Conservation (phyloP, 2,888 invertebrate species). For the Synergus japonicus region DNA sequence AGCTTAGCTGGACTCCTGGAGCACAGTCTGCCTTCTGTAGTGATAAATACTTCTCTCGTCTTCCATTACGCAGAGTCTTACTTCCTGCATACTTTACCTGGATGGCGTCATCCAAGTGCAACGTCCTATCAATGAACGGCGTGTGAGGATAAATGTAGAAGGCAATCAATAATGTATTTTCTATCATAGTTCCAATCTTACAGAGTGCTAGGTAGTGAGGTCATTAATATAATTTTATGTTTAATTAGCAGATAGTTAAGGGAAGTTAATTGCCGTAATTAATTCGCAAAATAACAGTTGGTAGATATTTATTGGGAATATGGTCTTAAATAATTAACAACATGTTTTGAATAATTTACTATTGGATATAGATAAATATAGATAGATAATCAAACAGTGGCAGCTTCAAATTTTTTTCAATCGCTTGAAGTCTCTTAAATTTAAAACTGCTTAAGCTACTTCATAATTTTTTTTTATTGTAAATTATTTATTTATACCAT, state of each 20-base stretch:
- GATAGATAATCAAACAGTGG: no score
- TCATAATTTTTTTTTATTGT: no score
- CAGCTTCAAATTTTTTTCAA: no score
- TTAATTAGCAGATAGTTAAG: slow-evolving; percentile 11
- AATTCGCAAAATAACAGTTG: slow-evolving; percentile 9
- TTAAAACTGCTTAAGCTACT: no score
- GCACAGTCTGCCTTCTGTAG: slow-evolving; percentile 8
- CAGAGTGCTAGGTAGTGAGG: background rate
- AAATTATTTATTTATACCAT: no score
- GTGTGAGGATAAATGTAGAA: slow-evolving; percentile 29
- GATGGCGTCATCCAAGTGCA: slow-evolving; percentile 33
- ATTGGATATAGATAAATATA: no score
- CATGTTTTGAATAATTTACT: no score
- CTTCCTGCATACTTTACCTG: slow-evolving; percentile 52
- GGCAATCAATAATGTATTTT: slow-evolving; percentile 16
- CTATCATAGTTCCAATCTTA: background rate
- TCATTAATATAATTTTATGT: slow-evolving; percentile 24
- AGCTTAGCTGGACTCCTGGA: slow-evolving; percentile 18
- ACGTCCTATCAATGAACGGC: slow-evolving; percentile 42
- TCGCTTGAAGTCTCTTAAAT: no score
- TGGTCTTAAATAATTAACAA: no score
- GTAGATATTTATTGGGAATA: background rate
- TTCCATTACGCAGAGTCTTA: slow-evolving; percentile 52
- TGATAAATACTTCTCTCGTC: slow-evolving; percentile 55
- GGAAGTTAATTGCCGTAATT: slow-evolving; percentile 14